Conservation (phyloP, 2,888 invertebrate species). For the Nemurella pictetii region DNA sequence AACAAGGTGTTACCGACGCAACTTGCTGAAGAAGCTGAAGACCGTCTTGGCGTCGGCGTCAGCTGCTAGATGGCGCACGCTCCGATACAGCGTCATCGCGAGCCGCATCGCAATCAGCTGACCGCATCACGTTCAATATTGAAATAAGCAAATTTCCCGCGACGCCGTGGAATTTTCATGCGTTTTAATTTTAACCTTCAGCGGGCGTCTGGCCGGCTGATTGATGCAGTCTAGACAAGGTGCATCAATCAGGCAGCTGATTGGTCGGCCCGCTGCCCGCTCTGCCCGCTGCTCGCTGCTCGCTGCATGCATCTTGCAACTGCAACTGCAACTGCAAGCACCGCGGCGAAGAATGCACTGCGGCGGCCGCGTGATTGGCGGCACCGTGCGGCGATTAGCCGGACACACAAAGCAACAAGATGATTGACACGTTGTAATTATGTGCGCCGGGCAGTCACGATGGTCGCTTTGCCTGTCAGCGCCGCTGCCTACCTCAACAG, state of each 20-base stretch:
- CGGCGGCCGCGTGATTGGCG: not conserved
- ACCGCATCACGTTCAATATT: not conserved
- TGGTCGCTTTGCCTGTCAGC: no score
- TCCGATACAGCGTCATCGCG: not conserved
- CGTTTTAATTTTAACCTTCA: not conserved
- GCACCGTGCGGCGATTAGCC: not conserved
- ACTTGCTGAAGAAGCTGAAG: no score
- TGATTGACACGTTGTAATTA: not conserved
- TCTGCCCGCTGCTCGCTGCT: not conserved
- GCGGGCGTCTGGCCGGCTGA: not conserved
- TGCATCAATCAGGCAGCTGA: not conserved
- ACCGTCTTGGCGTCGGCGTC: no score
- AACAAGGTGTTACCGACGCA: no score
- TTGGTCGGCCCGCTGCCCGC: not conserved
- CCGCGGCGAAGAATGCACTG: not conserved
- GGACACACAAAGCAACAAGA: not conserved
- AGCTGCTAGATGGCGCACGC: not conserved
- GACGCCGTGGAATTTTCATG: not conserved
- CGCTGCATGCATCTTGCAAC: no score
- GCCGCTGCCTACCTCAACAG: no score
- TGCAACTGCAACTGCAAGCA: not conserved
- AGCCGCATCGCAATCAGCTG: not conserved
- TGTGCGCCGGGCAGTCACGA: no score
- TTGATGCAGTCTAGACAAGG: not conserved
- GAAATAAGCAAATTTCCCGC: not conserved